A percentile compares a stretch with the other conserved stretches of the same genome.
Evolutionary conservation across 1,140 invertebrate species (phyloP).

Genomic region (Drosophila suzukii): DNA sequence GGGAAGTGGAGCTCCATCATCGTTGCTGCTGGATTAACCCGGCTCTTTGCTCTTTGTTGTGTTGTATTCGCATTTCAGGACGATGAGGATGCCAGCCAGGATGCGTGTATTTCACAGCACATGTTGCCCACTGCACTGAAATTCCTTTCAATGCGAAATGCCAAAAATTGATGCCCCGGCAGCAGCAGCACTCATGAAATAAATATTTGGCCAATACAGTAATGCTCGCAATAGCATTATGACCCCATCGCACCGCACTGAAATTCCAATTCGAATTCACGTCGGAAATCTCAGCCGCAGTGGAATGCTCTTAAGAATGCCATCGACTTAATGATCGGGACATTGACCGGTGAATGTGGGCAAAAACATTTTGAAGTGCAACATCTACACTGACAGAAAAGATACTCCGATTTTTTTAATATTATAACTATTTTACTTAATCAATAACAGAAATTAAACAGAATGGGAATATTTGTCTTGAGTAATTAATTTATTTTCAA

Average conservation of each 20-base stretch:
- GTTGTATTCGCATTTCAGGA: conserved; percentile 4
- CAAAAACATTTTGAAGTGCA: not conserved
- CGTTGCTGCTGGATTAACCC: conserved; percentile 62
- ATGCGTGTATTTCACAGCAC: conserved; percentile 53
- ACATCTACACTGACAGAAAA: not conserved
- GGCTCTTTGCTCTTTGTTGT: conserved; percentile 33
- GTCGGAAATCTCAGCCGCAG: conserved; percentile 14
- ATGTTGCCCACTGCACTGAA: conserved; percentile 45
- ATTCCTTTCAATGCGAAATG: conserved; percentile 63
- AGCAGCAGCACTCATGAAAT: conserved; percentile 39
- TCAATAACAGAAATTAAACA: too few relatives aligned
- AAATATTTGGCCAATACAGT: conserved; percentile 70
- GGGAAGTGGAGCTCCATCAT: not conserved
- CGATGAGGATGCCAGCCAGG: conserved; percentile 19
- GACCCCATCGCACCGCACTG: not conserved
- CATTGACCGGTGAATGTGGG: not conserved
- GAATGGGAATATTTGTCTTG: too few relatives aligned
- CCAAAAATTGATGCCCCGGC: conserved; percentile 52
- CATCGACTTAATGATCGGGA: conserved; percentile 5
- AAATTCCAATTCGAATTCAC: conserved; percentile 23
- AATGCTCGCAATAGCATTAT: conserved; percentile 54
- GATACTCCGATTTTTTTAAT: too few relatives aligned
- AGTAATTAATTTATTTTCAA: too few relatives aligned
- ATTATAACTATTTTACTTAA: too few relatives aligned
- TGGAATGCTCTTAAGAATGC: conserved; percentile 11